Evolutionary conservation across 2,797 vertebrate species (phyloP).

Genomic region (Pangasius sanitwongsei): DNA sequence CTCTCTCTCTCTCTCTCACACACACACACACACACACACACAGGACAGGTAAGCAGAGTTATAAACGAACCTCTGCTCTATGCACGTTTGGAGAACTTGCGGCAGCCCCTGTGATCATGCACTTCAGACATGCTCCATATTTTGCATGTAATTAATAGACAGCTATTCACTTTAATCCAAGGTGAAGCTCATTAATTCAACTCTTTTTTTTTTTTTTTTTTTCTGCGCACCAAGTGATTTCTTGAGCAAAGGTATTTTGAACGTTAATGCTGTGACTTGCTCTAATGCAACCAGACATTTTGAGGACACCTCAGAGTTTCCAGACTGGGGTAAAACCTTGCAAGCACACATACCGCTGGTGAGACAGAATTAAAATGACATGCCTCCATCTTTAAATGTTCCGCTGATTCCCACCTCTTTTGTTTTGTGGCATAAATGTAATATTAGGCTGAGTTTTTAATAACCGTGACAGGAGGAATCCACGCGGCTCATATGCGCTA

Average conservation of each 20-base stretch:
- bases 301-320: constrained; percentile 58
- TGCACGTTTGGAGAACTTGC: constrained; percentile 37
- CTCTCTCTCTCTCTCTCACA: neutral
- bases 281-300: constrained; percentile 61
- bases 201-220: constrained; percentile 27
- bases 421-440: constrained; percentile 42
- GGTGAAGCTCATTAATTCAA: constrained; percentile 62
- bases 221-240: constrained; percentile 54
- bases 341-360: constrained; percentile 46
- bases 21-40: neutral
- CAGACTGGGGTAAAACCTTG: constrained; percentile 50
- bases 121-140: constrained; percentile 56
- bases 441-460: constrained; percentile 50
- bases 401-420: constrained; percentile 51
- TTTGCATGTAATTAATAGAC: constrained; percentile 62
- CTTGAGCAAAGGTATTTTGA: constrained; percentile 50
- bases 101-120: constrained; percentile 48
- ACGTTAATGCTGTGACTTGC: constrained; percentile 58
- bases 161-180: constrained; percentile 59
- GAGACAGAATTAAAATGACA: constrained; percentile 58
- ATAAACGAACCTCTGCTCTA: constrained; percentile 43
- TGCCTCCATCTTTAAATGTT: constrained; percentile 54
- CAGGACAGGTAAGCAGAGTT: constrained; percentile 30
- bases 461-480: constrained; percentile 45
- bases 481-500: neutral